phyloP scores from a whole-genome alignment of 2,888 invertebrate species.

The Ormyrus pomaceus region DNA sequence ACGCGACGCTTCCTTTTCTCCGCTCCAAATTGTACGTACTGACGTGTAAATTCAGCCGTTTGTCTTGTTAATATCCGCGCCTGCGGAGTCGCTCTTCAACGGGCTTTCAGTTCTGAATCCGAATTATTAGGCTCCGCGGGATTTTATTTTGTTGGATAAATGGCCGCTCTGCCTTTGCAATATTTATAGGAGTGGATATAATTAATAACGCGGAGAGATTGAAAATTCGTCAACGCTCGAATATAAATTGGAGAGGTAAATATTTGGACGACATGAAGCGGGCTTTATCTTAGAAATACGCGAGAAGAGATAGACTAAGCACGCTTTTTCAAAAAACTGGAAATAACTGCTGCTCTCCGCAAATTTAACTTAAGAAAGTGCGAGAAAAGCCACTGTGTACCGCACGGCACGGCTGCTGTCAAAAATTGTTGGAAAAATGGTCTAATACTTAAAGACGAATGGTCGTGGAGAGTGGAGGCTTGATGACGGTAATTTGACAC shows the following conservation, averaged over 20 bases:
- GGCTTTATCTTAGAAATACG: no score
- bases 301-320: no score
- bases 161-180: no score
- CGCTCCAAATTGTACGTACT: background rate
- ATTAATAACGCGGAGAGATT: no score
- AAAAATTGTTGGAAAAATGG: background rate
- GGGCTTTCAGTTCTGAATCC: background rate
- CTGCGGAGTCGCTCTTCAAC: background rate
- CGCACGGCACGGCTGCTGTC: no score
- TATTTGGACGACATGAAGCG: no score
- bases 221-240: no score
- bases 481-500: slow-evolving; percentile 66
- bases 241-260: no score
- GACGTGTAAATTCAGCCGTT: slow-evolving; percentile 41
- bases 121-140: no score
- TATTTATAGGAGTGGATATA: no score
- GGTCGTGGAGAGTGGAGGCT: slow-evolving; percentile 11
- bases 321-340: background rate
- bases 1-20: slow-evolving; percentile 30
- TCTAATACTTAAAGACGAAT: slow-evolving; percentile 29
- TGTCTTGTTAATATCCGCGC: slow-evolving; percentile 6
- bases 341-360: background rate
- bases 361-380: background rate
- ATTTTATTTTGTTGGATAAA: no score
- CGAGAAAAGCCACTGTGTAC: no score